Percentiles rank a stretch among this genome's conserved stretches.
Evolutionary conservation across 2,113 vertebrate species (phyloP).

Genomic region (Fukomys damarensis): DNA sequence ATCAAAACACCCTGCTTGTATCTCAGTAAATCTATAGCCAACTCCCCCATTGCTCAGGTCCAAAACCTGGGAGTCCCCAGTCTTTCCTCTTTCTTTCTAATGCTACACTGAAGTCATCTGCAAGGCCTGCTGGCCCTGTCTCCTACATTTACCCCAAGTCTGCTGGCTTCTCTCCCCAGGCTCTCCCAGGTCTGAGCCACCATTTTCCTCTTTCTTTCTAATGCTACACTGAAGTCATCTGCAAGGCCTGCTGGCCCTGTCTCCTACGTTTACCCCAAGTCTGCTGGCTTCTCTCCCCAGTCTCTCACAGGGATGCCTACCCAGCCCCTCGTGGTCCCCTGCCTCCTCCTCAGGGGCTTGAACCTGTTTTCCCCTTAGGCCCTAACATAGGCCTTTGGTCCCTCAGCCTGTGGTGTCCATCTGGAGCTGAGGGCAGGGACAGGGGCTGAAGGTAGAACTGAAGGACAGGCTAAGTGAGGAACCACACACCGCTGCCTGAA

Average conservation of each 20-base stretch:
- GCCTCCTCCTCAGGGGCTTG: background rate
- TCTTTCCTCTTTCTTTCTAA: background rate
- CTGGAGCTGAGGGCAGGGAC: background rate
- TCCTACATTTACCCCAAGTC: background rate
- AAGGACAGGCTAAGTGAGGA: background rate
- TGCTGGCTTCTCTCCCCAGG: background rate
- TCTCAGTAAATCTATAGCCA: background rate
- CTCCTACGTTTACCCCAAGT: background rate
- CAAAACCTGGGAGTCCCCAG: background rate
- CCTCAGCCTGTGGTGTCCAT: background rate
- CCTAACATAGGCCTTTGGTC: background rate
- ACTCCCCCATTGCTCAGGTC: background rate
- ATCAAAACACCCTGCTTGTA: background rate
- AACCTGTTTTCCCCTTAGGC: background rate
- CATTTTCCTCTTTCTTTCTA: background rate
- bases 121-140: background rate
- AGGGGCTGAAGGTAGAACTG: background rate
- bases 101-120: background rate
- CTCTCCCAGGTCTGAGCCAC: background rate
- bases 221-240: background rate
- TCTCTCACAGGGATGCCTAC: background rate
- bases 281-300: background rate
- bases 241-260: background rate
- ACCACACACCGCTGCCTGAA: constrained; percentile 90
- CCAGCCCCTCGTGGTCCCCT: background rate